phyloP scores from a whole-genome alignment of 2,113 vertebrate species.

The Leucopternis melanops region DNA sequence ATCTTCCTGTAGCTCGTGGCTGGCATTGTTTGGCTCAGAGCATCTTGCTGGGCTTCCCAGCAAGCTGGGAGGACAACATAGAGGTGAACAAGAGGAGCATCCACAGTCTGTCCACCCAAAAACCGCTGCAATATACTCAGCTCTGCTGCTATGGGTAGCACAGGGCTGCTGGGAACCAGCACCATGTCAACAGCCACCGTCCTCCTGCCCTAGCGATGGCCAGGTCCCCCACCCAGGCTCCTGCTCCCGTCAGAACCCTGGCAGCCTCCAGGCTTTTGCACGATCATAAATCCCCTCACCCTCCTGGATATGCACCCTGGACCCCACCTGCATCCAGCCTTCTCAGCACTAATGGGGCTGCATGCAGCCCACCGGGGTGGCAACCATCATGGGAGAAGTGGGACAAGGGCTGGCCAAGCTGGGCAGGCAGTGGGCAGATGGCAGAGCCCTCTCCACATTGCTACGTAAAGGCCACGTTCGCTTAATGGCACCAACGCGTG shows the following conservation, averaged over 20 bases:
- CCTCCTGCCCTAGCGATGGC: background rate
- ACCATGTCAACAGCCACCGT: background rate
- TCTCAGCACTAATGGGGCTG: background rate
- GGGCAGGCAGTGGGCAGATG: background rate
- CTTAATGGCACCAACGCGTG: fast-evolving
- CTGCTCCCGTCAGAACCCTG: fast-evolving
- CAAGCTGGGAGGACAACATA: fast-evolving
- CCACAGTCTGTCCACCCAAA: background rate
- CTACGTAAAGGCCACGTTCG: fast-evolving
- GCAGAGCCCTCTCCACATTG: fast-evolving
- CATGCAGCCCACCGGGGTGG: background rate
- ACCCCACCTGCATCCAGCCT: background rate
- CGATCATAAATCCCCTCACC: background rate
- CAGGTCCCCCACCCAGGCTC: background rate
- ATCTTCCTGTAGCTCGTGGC: background rate
- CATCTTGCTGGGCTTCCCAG: background rate
- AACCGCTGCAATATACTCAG: background rate
- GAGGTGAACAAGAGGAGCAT: background rate
- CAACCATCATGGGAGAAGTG: fast-evolving
- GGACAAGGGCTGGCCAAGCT: background rate
- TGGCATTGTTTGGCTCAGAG: background rate
- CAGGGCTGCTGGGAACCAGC: background rate
- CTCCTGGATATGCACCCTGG: background rate
- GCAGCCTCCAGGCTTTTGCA: background rate
- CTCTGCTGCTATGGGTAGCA: background rate